These are phyloP conservation scores for Arrhopalites spinosus DNA, from an alignment of 2,888 invertebrate genomes.

Conservation along the genomic window DNA sequence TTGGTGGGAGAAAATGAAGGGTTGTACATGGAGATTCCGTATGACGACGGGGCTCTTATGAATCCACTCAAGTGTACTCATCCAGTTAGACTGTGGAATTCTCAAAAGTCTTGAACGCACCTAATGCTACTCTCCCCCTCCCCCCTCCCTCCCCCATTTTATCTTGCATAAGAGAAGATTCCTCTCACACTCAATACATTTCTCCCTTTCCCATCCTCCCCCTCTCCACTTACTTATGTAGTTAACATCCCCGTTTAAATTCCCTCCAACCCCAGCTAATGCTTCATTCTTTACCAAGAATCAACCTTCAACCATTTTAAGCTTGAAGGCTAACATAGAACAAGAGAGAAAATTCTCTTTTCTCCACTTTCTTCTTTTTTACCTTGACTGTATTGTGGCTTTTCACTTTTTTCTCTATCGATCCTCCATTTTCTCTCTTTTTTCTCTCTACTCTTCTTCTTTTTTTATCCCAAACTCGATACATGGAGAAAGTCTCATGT, in stretches of 20 bases:
- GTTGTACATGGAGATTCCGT: background rate
- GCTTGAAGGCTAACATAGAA: background rate
- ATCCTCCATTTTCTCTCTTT: conserved; percentile 29
- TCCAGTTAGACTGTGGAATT: conserved; percentile 27
- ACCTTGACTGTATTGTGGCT: conserved; percentile 11
- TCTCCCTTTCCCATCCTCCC: background rate
- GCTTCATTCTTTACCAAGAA: background rate
- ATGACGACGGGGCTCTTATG: conserved; percentile 22
- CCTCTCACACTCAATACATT: conserved; percentile 1
- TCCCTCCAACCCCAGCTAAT: background rate
- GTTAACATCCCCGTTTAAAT: background rate
- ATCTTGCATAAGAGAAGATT: background rate
- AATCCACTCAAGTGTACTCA: conserved; percentile 32
- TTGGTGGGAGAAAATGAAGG: background rate
- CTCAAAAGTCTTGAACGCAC: conserved; percentile 16
- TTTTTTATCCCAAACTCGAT: background rate
- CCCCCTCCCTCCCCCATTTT: background rate
- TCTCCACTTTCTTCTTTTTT: conserved; percentile 1
- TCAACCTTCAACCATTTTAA: background rate
- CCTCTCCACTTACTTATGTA: too few species aligned
- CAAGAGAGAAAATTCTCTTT: background rate
- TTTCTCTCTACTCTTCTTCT: conserved; percentile 20
- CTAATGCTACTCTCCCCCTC: background rate
- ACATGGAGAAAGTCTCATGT: too few species aligned
- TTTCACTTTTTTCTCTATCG: conserved; percentile 23